Base-by-base conservation (phyloP, 2,797 vertebrate species). In the Nannoperca australis region DNA sequence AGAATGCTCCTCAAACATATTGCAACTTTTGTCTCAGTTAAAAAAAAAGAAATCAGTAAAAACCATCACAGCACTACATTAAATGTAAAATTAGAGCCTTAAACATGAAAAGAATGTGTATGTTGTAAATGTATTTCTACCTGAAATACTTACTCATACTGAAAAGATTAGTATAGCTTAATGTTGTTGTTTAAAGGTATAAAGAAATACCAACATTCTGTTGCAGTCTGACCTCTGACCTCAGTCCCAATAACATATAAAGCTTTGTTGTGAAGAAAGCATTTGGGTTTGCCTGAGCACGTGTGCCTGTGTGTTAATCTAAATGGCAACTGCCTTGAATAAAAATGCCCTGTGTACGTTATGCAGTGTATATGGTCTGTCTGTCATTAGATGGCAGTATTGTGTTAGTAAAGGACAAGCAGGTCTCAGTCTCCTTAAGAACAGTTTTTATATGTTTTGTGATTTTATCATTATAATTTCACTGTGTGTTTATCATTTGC, bases 311-410 rank as follows among this genome's bases (percentile, higher is more conserved):
- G 0, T 44, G 32, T 56, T 53, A 44, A 9, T 59, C 54, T 18
- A 47, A 66, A 36, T 3, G 36, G 14, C 20, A 62, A 40, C 7
- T 22, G 14, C 5, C 18, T 6, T 38, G 7, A 60, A 40, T 42
- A n/a, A 49, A 76, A 55, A 51, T 8, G 3, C 18, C 1, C 22
- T 40, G 0, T 14, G 24, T 59, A 15, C 13, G 27, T 24, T 1
- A 12, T 65, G 47, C 4, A 11, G 32, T 45, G 13, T 59, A 22
- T 76, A 53, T 47, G 13, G 20, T 8, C 0, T 60, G 2, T 60
- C 13, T 27, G 77, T 69, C 95, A 88, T 73, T 92, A 95, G 95
- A 91, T 93, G 95, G 93, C 94, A 95, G 91, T 94, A 86, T 92
- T 93, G 91, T 85, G 76, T 90, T 77, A 34, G 59, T 73, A 83